Evolutionary conservation across 2,888 invertebrate genomes (phyloP), one percentile per base, ranked within the genome.

Genomic region (Lapara coniferarum): DNA sequence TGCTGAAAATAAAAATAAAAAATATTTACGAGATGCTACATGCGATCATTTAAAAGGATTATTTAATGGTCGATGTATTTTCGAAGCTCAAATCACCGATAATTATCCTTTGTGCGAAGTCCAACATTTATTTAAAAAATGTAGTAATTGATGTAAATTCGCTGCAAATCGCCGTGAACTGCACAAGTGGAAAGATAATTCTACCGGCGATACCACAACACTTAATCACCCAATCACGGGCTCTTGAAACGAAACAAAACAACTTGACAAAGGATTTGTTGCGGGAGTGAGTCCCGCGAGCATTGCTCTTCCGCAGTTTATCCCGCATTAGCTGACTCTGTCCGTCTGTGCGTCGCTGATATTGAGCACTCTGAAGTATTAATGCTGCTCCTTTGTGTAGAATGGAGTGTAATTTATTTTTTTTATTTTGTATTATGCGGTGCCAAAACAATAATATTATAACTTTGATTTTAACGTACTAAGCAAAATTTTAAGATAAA

Each of bases 291-390:
- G 12, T 16, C 46, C 13, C 19, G 49, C 46, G 13, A 63, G 13
- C 19, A 37, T 46, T 59, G 46, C 19, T 19, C 19, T 46, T 19
- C 49, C 63, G 6, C 46, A 7, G 63, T 49, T 63, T 63, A 63
- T 59, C 63, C 13, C 49, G 63, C 63, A 25, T 63, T 63, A 63
- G 63, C 16, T 16, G 16, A 46, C 19, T 19, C 46, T 49, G 63
- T 63, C 63, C 63, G 63, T 63, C 63, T 63, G 63, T 19, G 59
- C 19, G 19, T 13, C 63, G 49, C 49, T 63, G 63, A 63, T 63
- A 63, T 63, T 49, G 63, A 12, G 19, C 16, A 19, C 16, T 16
- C 8, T 46, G 14, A 46, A 25, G 57, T 13, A 30, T 30, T 37
- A 57, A 30, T 57, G 25, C 12, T 25, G 57, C 14, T 25, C 37